Conservation (phyloP, 2,113 vertebrate species). For the Nesospiza acunhae region DNA sequence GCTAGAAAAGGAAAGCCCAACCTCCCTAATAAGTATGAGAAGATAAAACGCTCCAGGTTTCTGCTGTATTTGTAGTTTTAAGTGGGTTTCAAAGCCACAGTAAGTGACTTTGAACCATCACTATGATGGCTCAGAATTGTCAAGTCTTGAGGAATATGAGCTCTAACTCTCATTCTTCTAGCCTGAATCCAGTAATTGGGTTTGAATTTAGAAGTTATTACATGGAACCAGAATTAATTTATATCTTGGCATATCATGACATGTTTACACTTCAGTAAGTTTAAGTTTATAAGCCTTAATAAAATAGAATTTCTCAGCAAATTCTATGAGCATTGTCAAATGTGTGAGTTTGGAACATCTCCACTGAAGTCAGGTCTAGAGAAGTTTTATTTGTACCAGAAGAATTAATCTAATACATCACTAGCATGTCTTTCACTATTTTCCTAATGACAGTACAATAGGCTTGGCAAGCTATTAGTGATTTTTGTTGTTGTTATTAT, state of each 20-base stretch:
- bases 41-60: not conserved
- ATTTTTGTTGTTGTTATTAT: not conserved
- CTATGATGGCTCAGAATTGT: not conserved
- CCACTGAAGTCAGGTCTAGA: not conserved
- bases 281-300: not conserved
- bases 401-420: not conserved
- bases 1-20: not conserved
- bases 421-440: not conserved
- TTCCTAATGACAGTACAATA: not conserved
- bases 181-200: not conserved
- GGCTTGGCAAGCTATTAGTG: not conserved
- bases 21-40: not conserved
- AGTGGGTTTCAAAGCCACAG: not conserved
- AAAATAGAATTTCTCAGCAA: not conserved
- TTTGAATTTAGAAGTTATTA: not conserved
- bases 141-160: not conserved
- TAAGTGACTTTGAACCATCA: not conserved
- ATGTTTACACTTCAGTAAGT: not conserved
- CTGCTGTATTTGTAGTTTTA: not conserved
- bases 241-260: not conserved
- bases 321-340: not conserved
- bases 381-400: not conserved
- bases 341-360: not conserved
- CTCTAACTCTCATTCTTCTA: not conserved
- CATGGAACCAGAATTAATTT: not conserved